Evolutionary conservation across 2,113 vertebrate species (phyloP), one percentile per base, ranked within the genome.

Genomic region (Tachycineta bicolor): DNA sequence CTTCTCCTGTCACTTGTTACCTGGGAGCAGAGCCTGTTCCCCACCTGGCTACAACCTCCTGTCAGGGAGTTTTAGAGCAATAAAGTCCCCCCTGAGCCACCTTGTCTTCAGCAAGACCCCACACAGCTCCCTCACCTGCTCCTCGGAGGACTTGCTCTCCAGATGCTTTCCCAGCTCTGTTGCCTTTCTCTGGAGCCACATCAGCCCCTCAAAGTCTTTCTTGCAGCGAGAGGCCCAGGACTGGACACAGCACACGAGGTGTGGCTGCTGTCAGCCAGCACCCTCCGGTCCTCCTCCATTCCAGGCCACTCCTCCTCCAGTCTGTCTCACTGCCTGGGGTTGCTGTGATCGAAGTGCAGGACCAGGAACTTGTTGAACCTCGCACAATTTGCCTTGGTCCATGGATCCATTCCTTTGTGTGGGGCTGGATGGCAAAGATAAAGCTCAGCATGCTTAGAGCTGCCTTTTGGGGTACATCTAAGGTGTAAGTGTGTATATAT

Each of bases 331-430:
- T 59, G 37, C 37, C 52, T 22, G 33, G 12, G 22, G 2, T 20
- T 52, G 12, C 28, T 24, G 37, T 25, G 33, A 67, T 7, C 16
- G 60, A 46, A 24, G 33, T 10, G 20, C 77, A 46, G 18, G 37
- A 67, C 26, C 2, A 4, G 14, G 31, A 37, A 43, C 59, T 20
- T 17, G 53, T 8, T 82, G 53, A 53, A 39, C 9, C 39, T 60
- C 46, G n/a, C 20, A 29, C 39, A 53, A 14, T 0, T 34, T 28
- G 28, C 33, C 29, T 82, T 0, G 0, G 16, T n/a, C 46, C 9
- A 14, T 5, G 11, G 37, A 46, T 39, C 29, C 10, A 18, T 18
- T 39, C n/a, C 64, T 34, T 39, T 68, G 16, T 10, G 58, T 10
- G 26, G 62, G 24, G 37, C 23, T 65, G n/a, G n/a, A 17, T 12